Conservation (phyloP, 2,888 invertebrate species). For the Cremastinae sp. region DNA sequence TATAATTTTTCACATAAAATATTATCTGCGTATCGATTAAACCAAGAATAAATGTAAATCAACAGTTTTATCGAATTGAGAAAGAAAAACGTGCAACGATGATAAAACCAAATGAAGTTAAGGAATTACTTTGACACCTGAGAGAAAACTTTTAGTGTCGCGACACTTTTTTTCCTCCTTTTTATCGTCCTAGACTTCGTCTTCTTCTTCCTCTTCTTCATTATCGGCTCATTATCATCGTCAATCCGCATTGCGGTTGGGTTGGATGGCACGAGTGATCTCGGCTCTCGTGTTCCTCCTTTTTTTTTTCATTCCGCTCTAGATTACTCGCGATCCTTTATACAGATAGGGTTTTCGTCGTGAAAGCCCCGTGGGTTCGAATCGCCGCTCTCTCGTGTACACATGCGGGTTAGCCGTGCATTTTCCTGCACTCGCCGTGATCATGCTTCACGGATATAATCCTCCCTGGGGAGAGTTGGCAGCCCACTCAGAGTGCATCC, state of each 20-base stretch:
- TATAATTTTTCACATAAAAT: too few relatives aligned
- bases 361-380: slow-evolving; percentile 15
- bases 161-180: background rate
- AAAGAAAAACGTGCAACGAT: background rate
- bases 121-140: background rate
- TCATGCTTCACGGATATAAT: slow-evolving; percentile 44
- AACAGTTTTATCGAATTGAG: slow-evolving; percentile 19
- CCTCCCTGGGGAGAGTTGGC: slow-evolving; percentile 38
- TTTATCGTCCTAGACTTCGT: background rate
- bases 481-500: slow-evolving; percentile 13
- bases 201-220: slow-evolving; percentile 34
- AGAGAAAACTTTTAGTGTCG: background rate
- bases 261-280: slow-evolving; percentile 1
- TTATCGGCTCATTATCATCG: slow-evolving; percentile 59
- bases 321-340: slow-evolving; percentile 58
- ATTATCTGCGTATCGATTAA: slow-evolving; percentile 16
- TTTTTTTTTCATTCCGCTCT: slow-evolving; percentile 68
- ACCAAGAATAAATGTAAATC: background rate
- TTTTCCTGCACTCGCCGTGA: slow-evolving; percentile 32
- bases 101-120: slow-evolving; percentile 18
- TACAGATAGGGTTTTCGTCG: slow-evolving; percentile 9
- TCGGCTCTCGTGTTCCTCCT: slow-evolving; percentile 31
- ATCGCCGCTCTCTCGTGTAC: slow-evolving; percentile 21
- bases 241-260: slow-evolving; percentile 59
- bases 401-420: slow-evolving; percentile 32